Conservation (phyloP, 2,888 invertebrate genomes). For the Drosophila putrida region DNA sequence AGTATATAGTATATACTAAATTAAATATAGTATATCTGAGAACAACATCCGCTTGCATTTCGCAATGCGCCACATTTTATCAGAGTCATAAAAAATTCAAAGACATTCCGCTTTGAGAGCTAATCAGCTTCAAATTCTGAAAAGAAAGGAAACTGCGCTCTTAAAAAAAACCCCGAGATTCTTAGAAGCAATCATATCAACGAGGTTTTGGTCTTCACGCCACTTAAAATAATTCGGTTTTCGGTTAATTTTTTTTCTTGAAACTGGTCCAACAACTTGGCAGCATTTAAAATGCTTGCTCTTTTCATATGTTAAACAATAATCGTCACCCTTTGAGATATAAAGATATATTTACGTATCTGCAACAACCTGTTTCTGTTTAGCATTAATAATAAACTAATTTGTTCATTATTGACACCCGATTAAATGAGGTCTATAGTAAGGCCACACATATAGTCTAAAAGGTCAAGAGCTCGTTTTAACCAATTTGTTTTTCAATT, state of each 20-base stretch:
- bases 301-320: constrained; percentile 39
- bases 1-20: constrained; percentile 13
- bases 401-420: constrained; percentile 22
- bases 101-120: not conserved
- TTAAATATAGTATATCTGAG: constrained; percentile 22
- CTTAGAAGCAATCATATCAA: constrained; percentile 42
- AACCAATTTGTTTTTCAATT: constrained; percentile 18
- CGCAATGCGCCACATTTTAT: constrained; percentile 16
- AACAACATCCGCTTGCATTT: constrained; percentile 43
- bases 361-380: constrained; percentile 39
- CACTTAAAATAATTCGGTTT: not conserved
- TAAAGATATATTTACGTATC: not conserved
- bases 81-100: constrained; percentile 6
- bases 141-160: constrained; percentile 31
- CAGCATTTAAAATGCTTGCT: constrained; percentile 7
- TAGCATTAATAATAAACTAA: constrained; percentile 18
- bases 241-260: not conserved
- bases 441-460: constrained; percentile 5
- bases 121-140: constrained; percentile 18
- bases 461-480: constrained; percentile 21
- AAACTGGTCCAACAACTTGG: constrained; percentile 41
- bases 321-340: constrained; percentile 30
- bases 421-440: not conserved
- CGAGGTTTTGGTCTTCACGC: not conserved
- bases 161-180: constrained; percentile 29